These are phyloP conservation scores for Muntiacus reevesi DNA, from an alignment of 2,113 vertebrate species.

Conservation along the genomic window DNA sequence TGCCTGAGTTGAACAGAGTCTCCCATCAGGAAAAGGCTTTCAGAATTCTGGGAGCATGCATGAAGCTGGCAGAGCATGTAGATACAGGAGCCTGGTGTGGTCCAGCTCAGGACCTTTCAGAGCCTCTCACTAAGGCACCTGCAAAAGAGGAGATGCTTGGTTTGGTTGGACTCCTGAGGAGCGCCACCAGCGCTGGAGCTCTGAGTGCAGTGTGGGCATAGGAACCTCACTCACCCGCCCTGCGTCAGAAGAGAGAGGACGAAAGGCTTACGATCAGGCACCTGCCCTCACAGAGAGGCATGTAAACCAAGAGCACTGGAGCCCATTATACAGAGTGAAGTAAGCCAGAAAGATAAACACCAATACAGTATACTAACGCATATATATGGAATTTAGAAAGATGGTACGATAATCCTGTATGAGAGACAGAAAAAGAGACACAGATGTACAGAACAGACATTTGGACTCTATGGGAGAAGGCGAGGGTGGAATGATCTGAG, in stretches of 20 bases:
- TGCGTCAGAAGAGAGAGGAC: accelerated
- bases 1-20: not conserved
- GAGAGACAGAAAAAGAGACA: no score
- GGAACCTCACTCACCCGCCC: accelerated
- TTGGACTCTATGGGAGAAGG: no score
- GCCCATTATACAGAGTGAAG: no score
- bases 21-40: not conserved
- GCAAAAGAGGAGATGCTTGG: not conserved
- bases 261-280: accelerated
- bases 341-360: no score
- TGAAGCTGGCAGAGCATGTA: accelerated
- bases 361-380: no score
- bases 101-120: no score
- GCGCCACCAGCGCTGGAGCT: accelerated
- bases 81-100: accelerated
- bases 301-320: not conserved
- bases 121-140: not conserved
- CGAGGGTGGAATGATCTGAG: no score
- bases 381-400: no score
- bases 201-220: accelerated
- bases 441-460: no score
- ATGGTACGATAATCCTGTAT: no score
- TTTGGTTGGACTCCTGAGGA: not conserved
- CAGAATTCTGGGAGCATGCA: not conserved
- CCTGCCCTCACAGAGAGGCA: not conserved